Base-by-base conservation (phyloP, 2,888 invertebrate genomes). In the Mimas tiliae region DNA sequence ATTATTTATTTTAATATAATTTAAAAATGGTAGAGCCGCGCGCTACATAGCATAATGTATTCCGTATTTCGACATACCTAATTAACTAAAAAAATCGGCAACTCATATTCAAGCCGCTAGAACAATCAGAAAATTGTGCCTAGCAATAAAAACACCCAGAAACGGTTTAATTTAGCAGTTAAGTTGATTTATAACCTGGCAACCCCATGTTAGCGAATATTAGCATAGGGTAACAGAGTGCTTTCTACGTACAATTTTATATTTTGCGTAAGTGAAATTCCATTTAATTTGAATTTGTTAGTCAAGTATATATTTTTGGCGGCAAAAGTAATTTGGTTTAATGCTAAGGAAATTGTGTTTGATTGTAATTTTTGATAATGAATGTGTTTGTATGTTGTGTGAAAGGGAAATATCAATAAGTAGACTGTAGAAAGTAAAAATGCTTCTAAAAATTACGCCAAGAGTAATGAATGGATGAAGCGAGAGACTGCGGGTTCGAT, bases 171-270 rank as follows among this genome's bases (percentile, higher is more conserved):
- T 42, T 58, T 58, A 42, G 58, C 42, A 58, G 42, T 58, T 42
- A 6, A 58, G n/a, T 42, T 58, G 58, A 58, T 58, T 58, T 58
- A 58, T 42, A 42, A 38, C 19, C 42, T 42, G 42, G 12, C 42
- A 42, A 42, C 38, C 58, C 58, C 58, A 58, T 38, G 42, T 19
- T 58, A 33, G 50, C 19, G 50, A 50, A 50, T 33, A 58, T 42
- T 58, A 58, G 58, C 19, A 19, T 38, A 19, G 52, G 58, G 42
- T 38, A 38, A 19, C 38, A 19, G 42, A 58, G 42, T 42, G 42
- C 38, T 38, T 38, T 50, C 50, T 4, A 11, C 27, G 12, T 9
- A 58, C 58, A 58, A 58, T 42, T 58, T 58, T 58, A 42, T 19
- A 12, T 58, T 42, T 42, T 58, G 58, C 58, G 58, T 12, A 12